phyloP scores from a whole-genome alignment of 2,797 vertebrate species.

The Pristis pectinata region DNA sequence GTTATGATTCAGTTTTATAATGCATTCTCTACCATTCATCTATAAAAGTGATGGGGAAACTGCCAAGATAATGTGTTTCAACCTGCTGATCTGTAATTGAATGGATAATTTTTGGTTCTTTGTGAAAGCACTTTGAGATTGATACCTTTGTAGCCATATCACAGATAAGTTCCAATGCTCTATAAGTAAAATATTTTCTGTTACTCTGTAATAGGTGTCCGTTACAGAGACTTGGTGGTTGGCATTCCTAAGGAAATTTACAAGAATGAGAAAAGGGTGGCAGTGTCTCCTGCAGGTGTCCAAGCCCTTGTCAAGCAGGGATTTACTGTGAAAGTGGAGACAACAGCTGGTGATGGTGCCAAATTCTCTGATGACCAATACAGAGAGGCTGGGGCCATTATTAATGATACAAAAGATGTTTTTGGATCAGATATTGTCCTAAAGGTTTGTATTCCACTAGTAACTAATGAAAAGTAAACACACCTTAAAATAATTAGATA shows the following conservation, averaged over 20 bases:
- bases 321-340: constrained; percentile 62
- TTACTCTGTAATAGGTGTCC: constrained; percentile 49
- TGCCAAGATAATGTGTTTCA: background rate
- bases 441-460: constrained; percentile 49
- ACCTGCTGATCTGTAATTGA: background rate
- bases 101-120: background rate
- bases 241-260: constrained; percentile 62
- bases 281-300: constrained; percentile 55
- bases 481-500: background rate
- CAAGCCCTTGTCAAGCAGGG: constrained; percentile 62
- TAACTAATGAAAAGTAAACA: background rate
- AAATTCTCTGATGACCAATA: constrained; percentile 66
- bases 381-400: constrained; percentile 52
- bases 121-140: too few relatives aligned
- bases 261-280: constrained; percentile 59
- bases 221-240: constrained; percentile 59
- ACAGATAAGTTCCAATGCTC: background rate
- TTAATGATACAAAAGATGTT: constrained; percentile 55
- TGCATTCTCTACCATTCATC: background rate
- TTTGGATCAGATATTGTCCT: constrained; percentile 62
- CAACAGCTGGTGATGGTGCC: constrained; percentile 58
- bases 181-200: background rate
- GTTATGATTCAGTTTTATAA: background rate
- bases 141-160: background rate
- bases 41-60: background rate